Base-by-base conservation (phyloP, 2,888 invertebrate species). In the Oithona nana region DNA sequence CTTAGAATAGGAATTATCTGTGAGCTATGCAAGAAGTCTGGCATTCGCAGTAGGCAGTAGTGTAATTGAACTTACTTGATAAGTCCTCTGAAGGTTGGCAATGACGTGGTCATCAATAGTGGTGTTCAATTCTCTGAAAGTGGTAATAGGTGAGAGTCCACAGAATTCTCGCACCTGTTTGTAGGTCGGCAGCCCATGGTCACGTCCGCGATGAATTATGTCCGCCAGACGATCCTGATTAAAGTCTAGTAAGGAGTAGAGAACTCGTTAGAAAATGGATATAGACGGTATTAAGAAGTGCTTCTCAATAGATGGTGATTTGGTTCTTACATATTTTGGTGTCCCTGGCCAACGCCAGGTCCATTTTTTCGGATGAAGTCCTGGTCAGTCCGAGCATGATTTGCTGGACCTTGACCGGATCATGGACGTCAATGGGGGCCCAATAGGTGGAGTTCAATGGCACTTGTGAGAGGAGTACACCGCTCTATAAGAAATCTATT, bases 151-250 rank as follows among this genome's bases (percentile, higher is more conserved):
- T 3, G 75, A 70, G 3, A 78, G 69, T 20, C 75, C 73, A 65
- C 79, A 79, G 64, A 76, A 73, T 31, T 72, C 69, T 62, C 78
- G 69, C 75, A 78, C 54, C 30, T 81, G 75, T 0, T 81, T 72
- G 70, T 89, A 90, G 0, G 84, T 77, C 0, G 87, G 79, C 2
- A 88, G 75, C 0, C 88, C 89, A 68, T 89, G 88, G 71, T 89
- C 89, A 28, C 89, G 78, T 0, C 79, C 82, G 61, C 66, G 69
- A 63, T 71, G 71, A 52, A 70, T 69, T 11, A 68, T 65, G 20
- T 68, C 64, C 0, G 71, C 70, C 16, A 64, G 64, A 22, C 65
- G 54, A 52, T 67, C 67, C 64, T 78, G 71, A 2, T 77, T 74
- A 6, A 71, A 67, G 24, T 70, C 71, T 70, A 63, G 29, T 61